phyloP scores from a whole-genome alignment of 1,140 invertebrate genomes.

The Tenebrio molitor region DNA sequence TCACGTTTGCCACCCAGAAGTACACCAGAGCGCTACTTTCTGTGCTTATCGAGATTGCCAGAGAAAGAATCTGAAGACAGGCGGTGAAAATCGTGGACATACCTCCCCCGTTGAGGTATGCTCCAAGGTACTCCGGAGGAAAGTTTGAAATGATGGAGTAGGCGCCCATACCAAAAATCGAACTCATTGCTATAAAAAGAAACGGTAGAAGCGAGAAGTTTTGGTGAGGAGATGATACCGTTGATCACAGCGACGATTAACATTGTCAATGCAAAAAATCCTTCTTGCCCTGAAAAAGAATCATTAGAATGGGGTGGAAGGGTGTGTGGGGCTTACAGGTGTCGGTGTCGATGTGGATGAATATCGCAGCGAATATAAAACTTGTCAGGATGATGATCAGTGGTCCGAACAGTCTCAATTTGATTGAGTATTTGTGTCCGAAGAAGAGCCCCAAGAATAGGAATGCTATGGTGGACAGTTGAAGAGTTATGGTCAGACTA shows the following conservation, averaged over 20 bases:
- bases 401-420: background rate
- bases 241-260: background rate
- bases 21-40: slow-evolving; percentile 1
- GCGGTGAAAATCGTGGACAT: slow-evolving; percentile 1
- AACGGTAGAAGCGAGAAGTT: too few relatives aligned
- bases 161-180: background rate
- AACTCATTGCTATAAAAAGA: background rate
- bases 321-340: background rate
- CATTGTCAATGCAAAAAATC: background rate
- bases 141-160: background rate
- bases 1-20: background rate
- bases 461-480: background rate
- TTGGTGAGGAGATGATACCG: background rate
- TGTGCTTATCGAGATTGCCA: background rate
- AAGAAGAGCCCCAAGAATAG: background rate
- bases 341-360: slow-evolving; percentile 8
- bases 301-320: too few relatives aligned
- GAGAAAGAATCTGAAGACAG: slow-evolving; percentile 4
- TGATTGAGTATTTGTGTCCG: background rate
- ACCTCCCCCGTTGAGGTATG: slow-evolving; percentile 1
- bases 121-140: background rate
- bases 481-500: background rate
- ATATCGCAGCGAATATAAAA: background rate
- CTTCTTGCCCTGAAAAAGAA: background rate
- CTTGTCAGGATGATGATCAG: background rate